Evolutionary conservation across 2,113 vertebrate genomes (phyloP), one percentile per base, ranked within the genome.

Genomic region (Telmatochromis brichardi): DNA sequence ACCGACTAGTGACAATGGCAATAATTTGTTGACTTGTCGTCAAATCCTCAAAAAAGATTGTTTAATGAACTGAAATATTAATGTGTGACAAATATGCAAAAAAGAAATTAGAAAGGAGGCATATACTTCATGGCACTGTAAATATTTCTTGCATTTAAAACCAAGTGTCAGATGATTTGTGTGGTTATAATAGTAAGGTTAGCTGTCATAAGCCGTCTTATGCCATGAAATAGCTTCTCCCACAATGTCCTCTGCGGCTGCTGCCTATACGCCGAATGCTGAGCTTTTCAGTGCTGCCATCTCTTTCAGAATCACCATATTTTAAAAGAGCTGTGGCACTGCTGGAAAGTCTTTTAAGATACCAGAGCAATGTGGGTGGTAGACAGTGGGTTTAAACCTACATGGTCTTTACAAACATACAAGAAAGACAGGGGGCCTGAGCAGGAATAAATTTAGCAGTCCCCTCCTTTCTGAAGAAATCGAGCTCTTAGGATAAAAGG

Each of bases 121-220:
- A 33, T 10, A 63, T 33, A 33, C 15, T 63, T 63, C 9, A 63
- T 19, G 28, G 15, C 9, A 33, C 15, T 6, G 3, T 63, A 37
- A 37, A 37, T n/a, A 65, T 65, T 37, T 65, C 10, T 68, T 68
- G 23, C 55, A 28, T 91, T 89, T 84, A 82, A 90, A 92, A 73
- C 80, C 21, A 58, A 53, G 81, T 82, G 85, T 88, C n/a, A 9
- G 28, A 63, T 37, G 65, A 86, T 92, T 91, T 90, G 78, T 93
- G 86, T 42, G 33, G 23, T 87, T 81, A 53, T 90, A 88, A 82
- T 81, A 92, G 90, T 84, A 83, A 90, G 76, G 85, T 89, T 88
- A 90, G 87, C 86, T 94, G 84, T 94, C 93, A 93, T 92, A 93
- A 92, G 87, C 92, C 91, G 92, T 95, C 93, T 89, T 92, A 92